Evolutionary conservation across 2,888 invertebrate species (phyloP), one percentile per base, ranked within the genome.

Genomic region (Drosophila testacea): DNA sequence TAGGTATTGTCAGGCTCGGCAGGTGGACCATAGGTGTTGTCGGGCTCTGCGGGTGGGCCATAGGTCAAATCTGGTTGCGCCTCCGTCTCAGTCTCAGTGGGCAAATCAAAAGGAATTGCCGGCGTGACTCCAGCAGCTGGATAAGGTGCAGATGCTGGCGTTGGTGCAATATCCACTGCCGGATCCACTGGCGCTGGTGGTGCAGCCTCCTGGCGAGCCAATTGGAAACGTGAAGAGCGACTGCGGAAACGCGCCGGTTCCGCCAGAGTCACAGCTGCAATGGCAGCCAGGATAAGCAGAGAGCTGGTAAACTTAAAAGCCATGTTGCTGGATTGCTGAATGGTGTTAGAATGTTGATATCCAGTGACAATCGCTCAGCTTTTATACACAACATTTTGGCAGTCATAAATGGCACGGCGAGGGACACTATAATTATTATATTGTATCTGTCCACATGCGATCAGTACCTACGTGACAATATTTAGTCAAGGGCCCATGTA

Each of bases 111-210:
- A 0, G 90, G 81, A 9, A 90, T 70, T 39, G 82, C 80, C 0
- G 90, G 90, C 1, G 90, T 91, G 0, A 91, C 88, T 46, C 91
- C 90, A 6, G 90, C 89, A 6, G 91, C 59, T 0, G 91, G 83
- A 73, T 90, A 90, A 4, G 91, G 90, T 9, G 89, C 87, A 6
- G 82, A 39, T 3, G 79, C 74, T 4, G 73, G 67, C 4, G 79
- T 77, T 4, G 82, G 76, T 0, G 77, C 73, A 27, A 69, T 57
- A 13, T 77, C 75, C 13, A 57, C 36, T 9, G 69, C 46, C 1
- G 85, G 74, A 57, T 77, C 88, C 1, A n/a, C 62, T 16, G 85
- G 59, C 4, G 69, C 73, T 9, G 72, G 42, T 16, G 88, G 76
- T 22, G 76, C 79, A 9, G 65, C 79, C 69, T 91, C 87, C 60